Evolutionary conservation across 2,113 vertebrate species (phyloP), one percentile per base, ranked within the genome.

Genomic region (Oostethus manadensis): DNA sequence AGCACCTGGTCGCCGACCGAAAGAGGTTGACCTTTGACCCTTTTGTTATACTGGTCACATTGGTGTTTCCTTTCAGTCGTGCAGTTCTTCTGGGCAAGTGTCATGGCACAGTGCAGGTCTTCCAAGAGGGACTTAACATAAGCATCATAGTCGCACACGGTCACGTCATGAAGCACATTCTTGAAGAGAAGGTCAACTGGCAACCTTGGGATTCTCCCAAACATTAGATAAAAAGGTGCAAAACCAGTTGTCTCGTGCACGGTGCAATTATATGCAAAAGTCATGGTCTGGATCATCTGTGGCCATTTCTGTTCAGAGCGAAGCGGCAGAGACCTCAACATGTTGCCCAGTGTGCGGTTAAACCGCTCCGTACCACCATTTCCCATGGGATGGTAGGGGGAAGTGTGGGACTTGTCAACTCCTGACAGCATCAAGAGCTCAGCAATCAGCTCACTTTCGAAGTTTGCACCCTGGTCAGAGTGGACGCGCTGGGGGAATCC

Each of bases 191-290:
- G 15, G 21, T 64, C 74, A 44, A 76, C 57, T 1, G 66, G 62
- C 14, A 73, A 16, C 16, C 63, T n/a, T 0, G 66, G 62, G 1
- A 58, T 44, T 6, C 71, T 55, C 0, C 62, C 42, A 8, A 61
- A 77, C 75, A 70, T 78, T 14, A 74, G 16, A 11, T 67, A 70
- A 58, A 78, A 78, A 0, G 45, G 23, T 2, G 60, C 16, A 35
- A 48, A 67, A 0, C 67, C 55, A 1, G 51, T 66, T 3, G 58
- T 64, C 26, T 70, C 53, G 33, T 62, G 51, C 1, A 3, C 43
- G 0, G 58, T 62, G 21, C 53, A 56, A 38, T 64, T 56, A 13
- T 49, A 48, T 4, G 10, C 58, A 50, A 70, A 64, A 57, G 72
- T 58, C 38, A 47, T 50, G 1, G 60, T 60, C 15, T 68, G 70